Base-by-base conservation (phyloP, 2,888 invertebrate genomes). In the Spodoptera picta region DNA sequence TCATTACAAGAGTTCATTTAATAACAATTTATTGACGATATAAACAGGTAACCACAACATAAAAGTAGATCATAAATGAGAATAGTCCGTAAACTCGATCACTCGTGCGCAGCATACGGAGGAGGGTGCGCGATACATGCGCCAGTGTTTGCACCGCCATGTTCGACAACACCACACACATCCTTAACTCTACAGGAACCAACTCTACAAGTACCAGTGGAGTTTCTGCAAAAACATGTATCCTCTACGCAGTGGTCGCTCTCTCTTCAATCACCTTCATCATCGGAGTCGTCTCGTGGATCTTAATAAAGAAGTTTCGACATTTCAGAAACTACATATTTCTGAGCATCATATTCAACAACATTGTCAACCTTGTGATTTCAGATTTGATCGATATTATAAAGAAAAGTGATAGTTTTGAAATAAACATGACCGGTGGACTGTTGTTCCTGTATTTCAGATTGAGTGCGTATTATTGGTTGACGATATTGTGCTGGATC, bases 261-360 rank as follows among this genome's bases (percentile, higher is more conserved):
- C 19, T 66, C 3, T 55, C 71, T 2, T 19, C 5, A 0, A 14
- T 55, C 36, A 44, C 60, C 6, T 54, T 73, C 9, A 11, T 53
- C 50, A 4, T 62, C 7, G 75, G 77, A 0, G 0, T 73, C 0
- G 10, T 19, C 44, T 73, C 75, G 1, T 77, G 75, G 73, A 52
- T 46, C 12, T 6, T 55, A 6, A 76, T 73, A 3, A 59, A 57
- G n/a, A 57, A 51, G 12, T 73, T 77, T 46, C 52, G 69, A n/a
- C 55, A 50, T 24, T 69, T 64, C 48, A 64, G 64, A 27, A 77
- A 75, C 64, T 73, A 49, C n/a, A 48, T 77, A n/a, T 64, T 62
- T 43, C 52, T 77, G 0, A 66, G 45, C 44, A 48, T 73, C 0
- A 69, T 73, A n/a, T 50, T 60, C 0, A 64, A 54, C 23, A 64